These are phyloP conservation scores for Eriocheir sinensis DNA, from an alignment of 1,140 invertebrate species.

Conservation along the genomic window DNA sequence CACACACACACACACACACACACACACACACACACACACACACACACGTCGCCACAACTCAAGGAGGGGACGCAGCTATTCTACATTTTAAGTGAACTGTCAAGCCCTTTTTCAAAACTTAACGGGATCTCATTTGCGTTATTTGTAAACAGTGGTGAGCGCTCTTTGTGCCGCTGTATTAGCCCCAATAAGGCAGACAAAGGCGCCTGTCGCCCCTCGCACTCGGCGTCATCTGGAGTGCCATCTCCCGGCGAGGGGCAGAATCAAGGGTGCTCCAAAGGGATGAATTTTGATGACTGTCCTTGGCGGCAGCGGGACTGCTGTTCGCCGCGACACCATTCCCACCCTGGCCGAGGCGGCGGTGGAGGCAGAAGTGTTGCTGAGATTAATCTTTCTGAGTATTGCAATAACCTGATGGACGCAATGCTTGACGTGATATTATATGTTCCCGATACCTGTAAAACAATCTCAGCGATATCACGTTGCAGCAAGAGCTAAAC, in stretches of 20 bases:
- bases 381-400: not conserved
- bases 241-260: not conserved
- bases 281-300: slow-evolving; percentile 40
- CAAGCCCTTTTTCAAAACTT: slow-evolving; percentile 42
- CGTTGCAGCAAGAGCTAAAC: too few species aligned
- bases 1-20: not conserved
- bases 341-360: not conserved
- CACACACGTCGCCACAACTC: not conserved
- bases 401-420: not conserved
- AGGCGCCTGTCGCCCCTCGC: not conserved
- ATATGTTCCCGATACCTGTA: too few species aligned
- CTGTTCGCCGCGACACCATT: not conserved
- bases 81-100: slow-evolving; percentile 37
- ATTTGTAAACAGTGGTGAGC: slow-evolving; percentile 60
- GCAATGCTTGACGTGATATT: not conserved
- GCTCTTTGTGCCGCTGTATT: slow-evolving; percentile 56
- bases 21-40: not conserved
- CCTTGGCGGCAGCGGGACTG: not conserved
- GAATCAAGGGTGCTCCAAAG: slow-evolving; percentile 29
- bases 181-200: slow-evolving; percentile 62
- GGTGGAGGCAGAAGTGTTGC: not conserved
- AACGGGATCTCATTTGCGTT: slow-evolving; percentile 55
- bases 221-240: slow-evolving; percentile 39
- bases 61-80: not conserved
- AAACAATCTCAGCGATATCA: too few species aligned